Evolutionary conservation across 2,888 invertebrate genomes (phyloP), one percentile per base, ranked within the genome.

Genomic region (Athetis lepigone): DNA sequence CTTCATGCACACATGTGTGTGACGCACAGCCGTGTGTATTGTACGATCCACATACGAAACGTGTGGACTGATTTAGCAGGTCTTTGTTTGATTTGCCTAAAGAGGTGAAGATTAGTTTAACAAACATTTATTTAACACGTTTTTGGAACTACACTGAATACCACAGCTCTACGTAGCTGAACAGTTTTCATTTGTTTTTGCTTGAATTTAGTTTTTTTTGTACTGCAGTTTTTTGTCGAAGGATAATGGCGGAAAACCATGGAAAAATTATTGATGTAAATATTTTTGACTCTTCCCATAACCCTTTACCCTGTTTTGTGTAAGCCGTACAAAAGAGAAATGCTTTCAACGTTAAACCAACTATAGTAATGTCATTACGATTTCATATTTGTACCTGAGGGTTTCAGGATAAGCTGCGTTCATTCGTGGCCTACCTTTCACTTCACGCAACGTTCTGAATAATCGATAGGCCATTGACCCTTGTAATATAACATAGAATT

Each of bases 401-500:
- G n/a, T 51, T 40, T 42, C 13, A 45, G n/a, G 27, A 40, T 56
- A 70, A 56, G 39, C 42, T 47, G 43, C 23, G 21, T 58, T 56
- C n/a, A 21, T 59, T 50, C 45, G 39, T 25, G n/a, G 42, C 25
- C n/a, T 45, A 42, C 21, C 40, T 54, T 36, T 18, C n/a, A 49
- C 66, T 77, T 66, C 84, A 84, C 84, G 84, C 82, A 81, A 84
- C 76, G 82, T 72, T 57, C 68, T 43, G 6, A 29, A 42, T 64
- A 85, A 88, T 89, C 89, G 82, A 88, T 89, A 87, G 84, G 79
- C 74, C 87, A 82, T 85, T 88, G 88, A 87, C 86, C 87, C 84
- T 80, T 83, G 76, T 81, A 80, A 81, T 75, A 78, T 70, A 61
- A 68, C 62, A 50, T 50, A 54, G 63, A 79, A 70, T 21, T 21